phyloP scores from a whole-genome alignment of 2,797 vertebrate genomes.

The Spheniscus humboldti region DNA sequence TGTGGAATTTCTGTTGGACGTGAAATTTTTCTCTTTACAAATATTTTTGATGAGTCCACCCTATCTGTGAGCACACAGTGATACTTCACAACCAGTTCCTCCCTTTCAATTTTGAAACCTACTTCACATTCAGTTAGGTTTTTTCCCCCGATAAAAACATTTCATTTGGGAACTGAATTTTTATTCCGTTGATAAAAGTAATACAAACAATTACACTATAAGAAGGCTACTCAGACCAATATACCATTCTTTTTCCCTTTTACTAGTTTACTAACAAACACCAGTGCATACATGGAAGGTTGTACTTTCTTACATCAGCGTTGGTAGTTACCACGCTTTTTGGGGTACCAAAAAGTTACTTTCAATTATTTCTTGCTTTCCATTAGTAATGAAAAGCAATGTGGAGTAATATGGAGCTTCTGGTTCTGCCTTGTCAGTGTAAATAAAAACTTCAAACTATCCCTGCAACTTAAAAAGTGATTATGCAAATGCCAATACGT shows the following conservation, averaged over 20 bases:
- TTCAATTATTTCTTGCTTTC: neutral
- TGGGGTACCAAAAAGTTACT: neutral
- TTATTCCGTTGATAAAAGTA: neutral
- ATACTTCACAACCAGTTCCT: neutral
- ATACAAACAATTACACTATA: neutral
- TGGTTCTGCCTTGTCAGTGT: neutral
- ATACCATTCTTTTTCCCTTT: neutral
- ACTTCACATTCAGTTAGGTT: neutral
- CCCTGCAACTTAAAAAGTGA: neutral
- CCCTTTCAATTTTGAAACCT: neutral
- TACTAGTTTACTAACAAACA: neutral
- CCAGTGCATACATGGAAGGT: neutral
- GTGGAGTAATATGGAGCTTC: neutral
- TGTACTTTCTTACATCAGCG: neutral
- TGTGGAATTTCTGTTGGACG: neutral
- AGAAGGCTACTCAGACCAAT: neutral
- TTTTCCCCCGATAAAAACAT: neutral
- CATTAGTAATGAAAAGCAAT: neutral
- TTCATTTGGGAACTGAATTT: neutral
- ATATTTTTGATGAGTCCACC: neutral
- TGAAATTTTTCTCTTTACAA: neutral
- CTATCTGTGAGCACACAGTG: neutral
- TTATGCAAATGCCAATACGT: neutral
- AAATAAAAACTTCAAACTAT: neutral
- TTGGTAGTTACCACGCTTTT: neutral